A percentile compares a stretch with the other conserved stretches of the same genome.
These are phyloP conservation scores for Melanotaenia duboulayi DNA, from an alignment of 2,113 vertebrate genomes.

Conservation along the genomic window DNA sequence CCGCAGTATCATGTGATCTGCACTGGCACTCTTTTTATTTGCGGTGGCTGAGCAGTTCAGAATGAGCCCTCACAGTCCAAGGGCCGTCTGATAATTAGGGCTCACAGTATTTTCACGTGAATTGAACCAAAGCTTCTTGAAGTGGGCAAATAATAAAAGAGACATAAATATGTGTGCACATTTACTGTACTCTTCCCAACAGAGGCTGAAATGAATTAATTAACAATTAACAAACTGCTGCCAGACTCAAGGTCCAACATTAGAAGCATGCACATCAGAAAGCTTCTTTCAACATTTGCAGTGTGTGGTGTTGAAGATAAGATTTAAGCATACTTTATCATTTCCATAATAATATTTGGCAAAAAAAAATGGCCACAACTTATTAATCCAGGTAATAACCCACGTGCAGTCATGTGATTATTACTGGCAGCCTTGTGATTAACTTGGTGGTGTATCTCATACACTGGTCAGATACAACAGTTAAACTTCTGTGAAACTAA, in stretches of 20 bases:
- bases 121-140: slow-evolving; percentile 10
- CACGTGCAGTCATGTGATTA: background rate
- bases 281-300: slow-evolving; percentile 6
- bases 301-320: slow-evolving; percentile 2
- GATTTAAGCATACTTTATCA: background rate
- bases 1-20: background rate
- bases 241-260: slow-evolving; percentile 6
- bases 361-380: background rate
- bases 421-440: background rate
- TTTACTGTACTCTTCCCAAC: background rate
- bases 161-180: slow-evolving; percentile 20
- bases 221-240: slow-evolving; percentile 18
- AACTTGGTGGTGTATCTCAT: background rate
- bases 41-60: background rate
- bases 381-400: background rate
- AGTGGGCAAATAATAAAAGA: slow-evolving; percentile 26
- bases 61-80: too few species aligned
- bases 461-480: background rate
- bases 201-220: slow-evolving; percentile 1
- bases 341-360: background rate
- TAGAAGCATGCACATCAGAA: background rate
- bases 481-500: background rate
- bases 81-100: slow-evolving; percentile 8
- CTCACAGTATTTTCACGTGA: slow-evolving; percentile 17
- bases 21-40: slow-evolving; percentile 1